Conservation (phyloP, 2,797 vertebrate genomes). For the Pyrocephalus nanus region DNA sequence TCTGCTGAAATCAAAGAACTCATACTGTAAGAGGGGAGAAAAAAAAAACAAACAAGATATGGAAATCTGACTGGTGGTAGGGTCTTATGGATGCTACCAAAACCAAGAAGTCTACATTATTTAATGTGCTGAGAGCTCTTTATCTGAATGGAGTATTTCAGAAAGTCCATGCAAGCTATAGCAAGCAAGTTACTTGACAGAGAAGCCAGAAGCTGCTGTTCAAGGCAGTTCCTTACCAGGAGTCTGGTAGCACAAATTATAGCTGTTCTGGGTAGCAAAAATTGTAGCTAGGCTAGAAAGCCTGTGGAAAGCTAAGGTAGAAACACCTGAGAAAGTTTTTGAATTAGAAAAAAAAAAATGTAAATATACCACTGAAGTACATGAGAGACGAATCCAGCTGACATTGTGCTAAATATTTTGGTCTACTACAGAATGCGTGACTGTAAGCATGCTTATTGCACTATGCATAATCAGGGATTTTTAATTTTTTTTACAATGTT, state of each 20-base stretch:
- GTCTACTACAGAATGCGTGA: constrained; percentile 41
- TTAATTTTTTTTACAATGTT: constrained; percentile 56
- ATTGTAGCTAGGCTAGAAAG: not conserved
- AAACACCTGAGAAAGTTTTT: not conserved
- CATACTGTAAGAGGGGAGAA: not conserved
- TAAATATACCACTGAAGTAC: not conserved
- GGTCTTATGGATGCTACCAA: not conserved
- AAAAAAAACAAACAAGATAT: not conserved
- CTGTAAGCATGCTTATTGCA: constrained; percentile 50
- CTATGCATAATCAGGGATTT: constrained; percentile 54
- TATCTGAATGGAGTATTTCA: not conserved
- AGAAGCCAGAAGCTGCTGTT: not conserved
- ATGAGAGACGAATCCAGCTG: not conserved
- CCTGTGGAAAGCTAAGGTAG: not conserved
- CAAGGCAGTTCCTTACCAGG: not conserved
- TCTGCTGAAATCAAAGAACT: not conserved
- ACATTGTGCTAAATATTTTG: constrained; percentile 57
- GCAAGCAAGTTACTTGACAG: not conserved
- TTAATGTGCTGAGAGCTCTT: not conserved
- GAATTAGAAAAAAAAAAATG: not conserved
- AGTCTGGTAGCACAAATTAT: not conserved
- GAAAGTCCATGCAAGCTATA: not conserved
- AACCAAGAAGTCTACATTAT: not conserved
- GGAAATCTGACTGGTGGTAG: not conserved
- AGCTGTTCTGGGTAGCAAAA: not conserved